Evolutionary conservation across 2,888 invertebrate genomes (phyloP), one percentile per base, ranked within the genome.

Genomic region (Trimorus sp.): DNA sequence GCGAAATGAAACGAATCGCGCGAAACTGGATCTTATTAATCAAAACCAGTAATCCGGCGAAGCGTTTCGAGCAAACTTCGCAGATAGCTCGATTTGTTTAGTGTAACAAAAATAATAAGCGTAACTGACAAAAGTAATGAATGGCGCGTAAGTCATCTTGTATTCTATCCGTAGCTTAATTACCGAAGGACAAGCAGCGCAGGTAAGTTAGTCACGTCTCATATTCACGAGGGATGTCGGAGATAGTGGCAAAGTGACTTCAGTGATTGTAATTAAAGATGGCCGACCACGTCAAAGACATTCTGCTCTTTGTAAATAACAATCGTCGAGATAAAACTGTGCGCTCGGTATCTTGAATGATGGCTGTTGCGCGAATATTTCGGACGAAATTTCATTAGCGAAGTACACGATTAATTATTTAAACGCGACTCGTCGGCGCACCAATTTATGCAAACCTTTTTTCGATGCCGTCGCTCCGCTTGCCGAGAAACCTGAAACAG

Each of bases 261-360:
- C 85, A 89, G 88, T 87, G 87, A 84, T 84, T 84, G 86, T 88
- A 89, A 89, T 90, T 89, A 88, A 89, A 88, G 86, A 88, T 88
- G 86, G 87, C 84, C 54, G 74, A 71, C 65, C 66, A 60, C 54
- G 78, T 79, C 79, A 63, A 79, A 73, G 71, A 71, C 65, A 65
- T 75, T 77, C 48, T 69, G 54, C 62, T 71, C 71, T 60, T 71
- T 71, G 74, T 69, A 74, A 80, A 75, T 70, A 80, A 75, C 63
- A 70, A 75, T 70, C 54, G 60, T 66, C 42, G 26, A 60, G 65
- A 78, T 78, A 51, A 78, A 70, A 71, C 53, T 79, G 16, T 37
- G 42, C 54, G 63, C 16, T 40, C n/a, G 14, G 26, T 60, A 68
- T 40, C 45, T 4, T 36, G 48, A n/a, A 37, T 48, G 56, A 73